A percentile compares a stretch with the other conserved stretches of the same genome.
Evolutionary conservation across 2,113 vertebrate species (phyloP).

Genomic region (Verasper variegatus): DNA sequence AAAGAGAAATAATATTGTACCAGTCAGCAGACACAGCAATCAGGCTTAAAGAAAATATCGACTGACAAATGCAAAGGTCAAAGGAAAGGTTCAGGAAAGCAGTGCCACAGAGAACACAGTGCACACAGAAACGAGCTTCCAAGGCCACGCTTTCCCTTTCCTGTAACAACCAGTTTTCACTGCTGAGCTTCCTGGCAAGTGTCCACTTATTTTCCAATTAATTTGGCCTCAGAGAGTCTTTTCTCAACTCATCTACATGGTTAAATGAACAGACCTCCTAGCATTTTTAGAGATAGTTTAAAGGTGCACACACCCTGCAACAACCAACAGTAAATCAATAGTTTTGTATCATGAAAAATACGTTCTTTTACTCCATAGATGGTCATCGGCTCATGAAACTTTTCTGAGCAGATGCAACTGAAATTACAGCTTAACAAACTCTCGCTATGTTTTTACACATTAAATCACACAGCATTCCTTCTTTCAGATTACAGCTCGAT

Average conservation of each 20-base stretch:
- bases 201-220: conserved; percentile 80
- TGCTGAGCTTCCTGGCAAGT: conserved; percentile 74
- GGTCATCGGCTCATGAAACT: conserved; percentile 14
- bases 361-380: conserved; percentile 11
- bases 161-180: conserved; percentile 64
- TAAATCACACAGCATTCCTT: not conserved
- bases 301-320: conserved; percentile 39
- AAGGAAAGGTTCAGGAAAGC: conserved; percentile 48
- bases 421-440: not conserved
- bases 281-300: conserved; percentile 61
- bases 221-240: conserved; percentile 76
- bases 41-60: conserved; percentile 49
- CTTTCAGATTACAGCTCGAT: not conserved
- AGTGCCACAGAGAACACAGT: conserved; percentile 51
- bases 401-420: conserved; percentile 19
- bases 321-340: conserved; percentile 49
- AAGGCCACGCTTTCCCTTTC: conserved; percentile 59
- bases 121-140: conserved; percentile 53
- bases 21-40: conserved; percentile 25
- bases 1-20: not conserved
- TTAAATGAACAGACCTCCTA: conserved; percentile 68
- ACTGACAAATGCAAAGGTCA: conserved; percentile 54
- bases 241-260: conserved; percentile 69
- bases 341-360: conserved; percentile 20
- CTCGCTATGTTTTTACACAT: not conserved